These are phyloP conservation scores for Cartodere bifasciata DNA, from an alignment of 2,888 invertebrate genomes.

Conservation along the genomic window DNA sequence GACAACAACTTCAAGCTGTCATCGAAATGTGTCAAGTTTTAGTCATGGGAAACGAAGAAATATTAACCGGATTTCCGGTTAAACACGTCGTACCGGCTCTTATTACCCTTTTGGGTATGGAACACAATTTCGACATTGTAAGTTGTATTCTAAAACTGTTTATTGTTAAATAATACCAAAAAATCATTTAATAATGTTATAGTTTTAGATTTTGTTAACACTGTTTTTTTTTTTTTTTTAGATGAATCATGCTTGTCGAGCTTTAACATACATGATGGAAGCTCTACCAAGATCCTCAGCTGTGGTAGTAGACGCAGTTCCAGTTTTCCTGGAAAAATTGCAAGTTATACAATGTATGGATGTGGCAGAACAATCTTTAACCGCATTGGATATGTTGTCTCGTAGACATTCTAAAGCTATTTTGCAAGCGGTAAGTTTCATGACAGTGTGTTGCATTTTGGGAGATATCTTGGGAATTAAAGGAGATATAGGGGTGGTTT, in stretches of 20 bases:
- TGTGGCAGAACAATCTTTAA: slow-evolving; percentile 96
- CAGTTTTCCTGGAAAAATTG: slow-evolving; percentile 91
- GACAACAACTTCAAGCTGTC: slow-evolving; percentile 90
- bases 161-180: slow-evolving; percentile 6
- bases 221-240: slow-evolving; percentile 30
- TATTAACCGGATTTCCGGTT: slow-evolving; percentile 94
- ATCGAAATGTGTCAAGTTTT: slow-evolving; percentile 98
- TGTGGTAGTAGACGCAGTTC: slow-evolving; percentile 93
- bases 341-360: slow-evolving; percentile 99
- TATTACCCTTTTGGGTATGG: slow-evolving; percentile 83
- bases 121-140: slow-evolving; percentile 97
- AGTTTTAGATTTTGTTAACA: no score
- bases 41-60: slow-evolving; percentile 99
- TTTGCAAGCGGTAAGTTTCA: slow-evolving; percentile 74
- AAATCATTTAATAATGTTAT: no score
- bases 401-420: slow-evolving; percentile 94
- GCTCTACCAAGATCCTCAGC: slow-evolving; percentile 92
- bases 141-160: slow-evolving; percentile 20
- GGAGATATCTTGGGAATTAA: no score
- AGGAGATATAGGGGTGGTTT: no score
- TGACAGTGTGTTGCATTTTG: no score
- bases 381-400: slow-evolving; percentile 94
- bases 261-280: slow-evolving; percentile 98
- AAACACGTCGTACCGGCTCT: slow-evolving; percentile 95
- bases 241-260: slow-evolving; percentile 99